Evolutionary conservation across 2,888 invertebrate genomes (phyloP).

Genomic region (Oscheius sp.): DNA sequence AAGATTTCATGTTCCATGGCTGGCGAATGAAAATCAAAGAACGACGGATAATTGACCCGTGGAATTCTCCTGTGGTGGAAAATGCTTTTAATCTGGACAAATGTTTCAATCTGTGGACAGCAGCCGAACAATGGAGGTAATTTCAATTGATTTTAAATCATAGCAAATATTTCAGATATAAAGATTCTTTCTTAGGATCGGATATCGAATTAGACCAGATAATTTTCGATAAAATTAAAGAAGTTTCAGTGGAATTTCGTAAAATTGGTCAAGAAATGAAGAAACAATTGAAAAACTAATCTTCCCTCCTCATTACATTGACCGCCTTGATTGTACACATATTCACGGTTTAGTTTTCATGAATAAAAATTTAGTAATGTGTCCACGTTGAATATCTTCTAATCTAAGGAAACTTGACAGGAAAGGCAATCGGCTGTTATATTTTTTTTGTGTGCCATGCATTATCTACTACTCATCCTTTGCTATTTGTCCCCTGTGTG

Average conservation of each 20-base stretch:
- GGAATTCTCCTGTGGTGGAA: constrained; percentile 54
- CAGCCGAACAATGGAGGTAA: constrained; percentile 44
- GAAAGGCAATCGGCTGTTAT: too few relatives aligned
- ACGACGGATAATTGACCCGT: constrained; percentile 43
- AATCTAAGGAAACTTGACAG: too few relatives aligned
- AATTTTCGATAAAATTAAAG: constrained; percentile 2
- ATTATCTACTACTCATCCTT: too few relatives aligned
- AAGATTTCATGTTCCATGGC: constrained; percentile 60
- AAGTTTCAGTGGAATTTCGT: background rate
- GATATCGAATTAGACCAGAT: constrained; percentile 25
- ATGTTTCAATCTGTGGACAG: constrained; percentile 37
- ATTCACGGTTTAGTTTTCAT: too few relatives aligned
- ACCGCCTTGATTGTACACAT: too few relatives aligned
- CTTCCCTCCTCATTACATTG: too few relatives aligned
- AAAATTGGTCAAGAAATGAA: background rate
- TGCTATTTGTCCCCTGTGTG: too few relatives aligned
- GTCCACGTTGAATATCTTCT: too few relatives aligned
- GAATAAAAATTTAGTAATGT: too few relatives aligned
- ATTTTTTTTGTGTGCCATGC: too few relatives aligned
- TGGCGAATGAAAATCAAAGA: constrained; percentile 53
- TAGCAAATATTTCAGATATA: constrained; percentile 43
- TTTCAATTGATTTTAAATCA: background rate
- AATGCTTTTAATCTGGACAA: constrained; percentile 36
- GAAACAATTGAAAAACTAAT: too few relatives aligned
- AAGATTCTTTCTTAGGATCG: constrained; percentile 43